Percentiles rank a stretch among this genome's conserved stretches.
Conservation (phyloP, 2,797 vertebrate genomes). For the Eospalax fontanierii region DNA sequence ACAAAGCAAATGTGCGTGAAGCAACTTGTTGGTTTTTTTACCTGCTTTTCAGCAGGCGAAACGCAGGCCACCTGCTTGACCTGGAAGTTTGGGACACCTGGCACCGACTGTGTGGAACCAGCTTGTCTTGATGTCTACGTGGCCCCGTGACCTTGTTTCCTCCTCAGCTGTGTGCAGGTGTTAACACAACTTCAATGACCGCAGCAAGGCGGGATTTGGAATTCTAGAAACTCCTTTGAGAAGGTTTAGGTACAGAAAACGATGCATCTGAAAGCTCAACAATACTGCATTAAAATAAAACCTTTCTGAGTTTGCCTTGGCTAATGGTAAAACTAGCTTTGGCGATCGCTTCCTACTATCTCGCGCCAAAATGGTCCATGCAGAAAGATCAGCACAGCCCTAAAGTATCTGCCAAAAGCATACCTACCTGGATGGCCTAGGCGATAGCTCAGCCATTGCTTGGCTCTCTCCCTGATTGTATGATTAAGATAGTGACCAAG, state of each 20-base stretch:
- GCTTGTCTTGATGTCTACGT: not conserved
- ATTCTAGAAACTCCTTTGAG: not conserved
- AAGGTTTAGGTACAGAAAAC: not conserved
- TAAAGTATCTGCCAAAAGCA: not conserved
- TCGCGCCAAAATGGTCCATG: not conserved
- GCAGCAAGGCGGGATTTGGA: not conserved
- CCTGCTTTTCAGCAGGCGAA: not conserved
- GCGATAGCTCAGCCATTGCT: not conserved
- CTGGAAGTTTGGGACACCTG: not conserved
- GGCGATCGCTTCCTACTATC: conserved; percentile 23
- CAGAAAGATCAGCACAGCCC: not conserved
- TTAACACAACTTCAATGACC: not conserved
- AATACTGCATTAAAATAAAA: conserved; percentile 17
- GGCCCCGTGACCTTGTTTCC: conserved; percentile 45
- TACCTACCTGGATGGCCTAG: not conserved
- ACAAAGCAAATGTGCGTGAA: not conserved
- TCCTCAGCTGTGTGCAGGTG: not conserved
- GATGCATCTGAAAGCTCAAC: not conserved
- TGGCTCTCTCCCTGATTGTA: not conserved
- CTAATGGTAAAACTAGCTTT: conserved; percentile 20
- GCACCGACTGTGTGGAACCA: not conserved
- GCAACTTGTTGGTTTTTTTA: not conserved
- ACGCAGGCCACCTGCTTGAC: not conserved
- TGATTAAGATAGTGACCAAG: not conserved
- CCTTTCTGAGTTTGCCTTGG: conserved; percentile 63